Conservation (phyloP, 2,888 invertebrate species). For the Apeira syringaria region DNA sequence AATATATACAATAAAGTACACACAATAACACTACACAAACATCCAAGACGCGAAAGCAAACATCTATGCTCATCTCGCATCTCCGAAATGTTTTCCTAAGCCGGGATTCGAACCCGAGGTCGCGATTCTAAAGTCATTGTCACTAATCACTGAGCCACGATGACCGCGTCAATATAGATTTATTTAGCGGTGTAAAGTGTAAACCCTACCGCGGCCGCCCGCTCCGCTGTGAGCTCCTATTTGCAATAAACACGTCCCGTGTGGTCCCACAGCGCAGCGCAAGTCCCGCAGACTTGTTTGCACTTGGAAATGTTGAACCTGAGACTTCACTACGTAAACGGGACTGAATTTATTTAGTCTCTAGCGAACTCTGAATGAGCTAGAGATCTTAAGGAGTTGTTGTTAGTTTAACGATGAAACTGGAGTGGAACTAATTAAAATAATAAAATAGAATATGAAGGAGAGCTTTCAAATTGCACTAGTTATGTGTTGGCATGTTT, state of each 20-base stretch:
- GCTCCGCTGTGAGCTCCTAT: conserved; percentile 60
- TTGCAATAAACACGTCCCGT: conserved; percentile 71
- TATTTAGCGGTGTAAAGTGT: background rate
- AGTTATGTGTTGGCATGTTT: too few relatives aligned
- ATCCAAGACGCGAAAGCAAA: too few relatives aligned
- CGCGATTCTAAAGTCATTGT: too few relatives aligned
- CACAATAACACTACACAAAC: too few relatives aligned
- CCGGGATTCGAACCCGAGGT: too few relatives aligned
- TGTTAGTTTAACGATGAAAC: conserved; percentile 17
- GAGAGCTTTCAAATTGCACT: background rate
- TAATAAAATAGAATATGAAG: too few relatives aligned
- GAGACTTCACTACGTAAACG: conserved; percentile 51
- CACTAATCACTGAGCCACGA: too few relatives aligned
- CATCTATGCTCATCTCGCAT: too few relatives aligned
- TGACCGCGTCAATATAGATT: too few relatives aligned
- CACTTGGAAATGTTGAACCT: conserved; percentile 64
- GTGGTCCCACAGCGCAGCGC: conserved; percentile 53
- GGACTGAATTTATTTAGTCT: conserved; percentile 50
- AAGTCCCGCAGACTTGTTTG: conserved; percentile 64
- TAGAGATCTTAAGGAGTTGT: conserved; percentile 16
- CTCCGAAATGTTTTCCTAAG: too few relatives aligned
- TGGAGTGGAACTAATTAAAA: conserved; percentile 5
- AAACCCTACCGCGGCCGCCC: conserved; percentile 32
- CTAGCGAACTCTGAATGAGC: conserved; percentile 51
- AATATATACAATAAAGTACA: too few relatives aligned